Evolutionary conservation across 2,113 vertebrate genomes (phyloP).

Genomic region (Nannospalax galili): DNA sequence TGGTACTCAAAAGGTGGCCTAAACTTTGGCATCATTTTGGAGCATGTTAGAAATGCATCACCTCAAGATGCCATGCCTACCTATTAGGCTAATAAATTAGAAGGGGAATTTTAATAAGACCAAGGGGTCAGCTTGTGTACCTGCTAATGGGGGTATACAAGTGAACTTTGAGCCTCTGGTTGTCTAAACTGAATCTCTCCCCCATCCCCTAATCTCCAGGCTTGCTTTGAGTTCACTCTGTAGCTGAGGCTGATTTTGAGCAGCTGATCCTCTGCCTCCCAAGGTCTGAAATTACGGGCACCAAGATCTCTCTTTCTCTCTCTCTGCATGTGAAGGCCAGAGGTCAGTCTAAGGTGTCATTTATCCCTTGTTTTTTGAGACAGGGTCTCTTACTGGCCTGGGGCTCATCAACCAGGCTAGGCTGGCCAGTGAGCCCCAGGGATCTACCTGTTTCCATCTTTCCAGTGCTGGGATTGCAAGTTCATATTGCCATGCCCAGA

Average conservation of each 20-base stretch:
- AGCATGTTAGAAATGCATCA: background rate
- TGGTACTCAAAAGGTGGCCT: background rate
- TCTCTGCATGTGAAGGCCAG: no score
- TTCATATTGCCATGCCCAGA: no score
- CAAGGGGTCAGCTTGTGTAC: background rate
- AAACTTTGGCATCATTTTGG: background rate
- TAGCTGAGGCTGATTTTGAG: background rate
- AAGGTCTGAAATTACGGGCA: background rate
- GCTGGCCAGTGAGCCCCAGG: no score
- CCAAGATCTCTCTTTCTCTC: no score
- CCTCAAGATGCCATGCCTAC: background rate
- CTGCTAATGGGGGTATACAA: background rate
- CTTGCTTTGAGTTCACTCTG: background rate
- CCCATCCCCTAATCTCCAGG: background rate
- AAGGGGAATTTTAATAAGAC: constrained; percentile 26
- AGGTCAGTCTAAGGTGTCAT: no score
- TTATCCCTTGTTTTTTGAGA: no score
- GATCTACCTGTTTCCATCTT: no score
- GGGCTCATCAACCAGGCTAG: no score
- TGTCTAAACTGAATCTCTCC: background rate
- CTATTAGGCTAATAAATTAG: background rate
- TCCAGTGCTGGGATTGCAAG: no score
- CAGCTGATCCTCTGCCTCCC: background rate
- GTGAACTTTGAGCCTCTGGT: background rate
- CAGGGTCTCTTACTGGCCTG: no score